Evolutionary conservation across 2,113 vertebrate genomes (phyloP).

Genomic region (Eublepharis macularius): DNA sequence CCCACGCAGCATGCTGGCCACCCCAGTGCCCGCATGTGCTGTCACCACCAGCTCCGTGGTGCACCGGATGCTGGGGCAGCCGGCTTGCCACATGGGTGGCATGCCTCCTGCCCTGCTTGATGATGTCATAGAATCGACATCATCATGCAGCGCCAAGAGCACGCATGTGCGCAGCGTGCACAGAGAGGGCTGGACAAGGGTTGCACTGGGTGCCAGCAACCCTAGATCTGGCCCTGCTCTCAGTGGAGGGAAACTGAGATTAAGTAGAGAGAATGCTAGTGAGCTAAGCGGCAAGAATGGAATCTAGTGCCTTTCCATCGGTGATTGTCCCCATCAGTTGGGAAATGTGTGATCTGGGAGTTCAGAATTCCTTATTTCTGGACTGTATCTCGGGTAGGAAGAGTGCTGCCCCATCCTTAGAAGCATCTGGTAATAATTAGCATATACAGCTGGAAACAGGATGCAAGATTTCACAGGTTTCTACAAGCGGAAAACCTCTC

Average conservation of each 20-base stretch:
- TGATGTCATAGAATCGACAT: no score
- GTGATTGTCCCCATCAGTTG: not conserved
- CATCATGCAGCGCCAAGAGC: no score
- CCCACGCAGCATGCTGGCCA: no score
- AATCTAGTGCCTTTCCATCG: not conserved
- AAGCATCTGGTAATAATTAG: conserved; percentile 64
- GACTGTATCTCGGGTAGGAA: conserved; percentile 53
- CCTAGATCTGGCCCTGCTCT: no score
- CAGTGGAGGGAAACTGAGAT: not conserved
- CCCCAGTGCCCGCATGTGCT: no score
- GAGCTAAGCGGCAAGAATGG: not conserved
- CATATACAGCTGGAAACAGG: conserved; percentile 63
- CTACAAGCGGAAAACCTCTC: conserved; percentile 38
- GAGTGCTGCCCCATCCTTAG: conserved; percentile 41
- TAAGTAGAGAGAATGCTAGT: not conserved
- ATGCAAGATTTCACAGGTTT: conserved; percentile 34
- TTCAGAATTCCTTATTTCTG: conserved; percentile 51
- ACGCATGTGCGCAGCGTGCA: no score
- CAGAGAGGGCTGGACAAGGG: no score
- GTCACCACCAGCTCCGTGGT: no score
- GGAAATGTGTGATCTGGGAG: conserved; percentile 30
- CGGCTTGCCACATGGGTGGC: no score
- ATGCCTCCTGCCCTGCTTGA: no score
- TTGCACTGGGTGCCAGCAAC: no score
- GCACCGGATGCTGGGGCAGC: no score